Percentiles rank a stretch among this genome's conserved stretches.
Evolutionary conservation across 2,888 invertebrate species (phyloP).

Genomic region (Thereva unica): DNA sequence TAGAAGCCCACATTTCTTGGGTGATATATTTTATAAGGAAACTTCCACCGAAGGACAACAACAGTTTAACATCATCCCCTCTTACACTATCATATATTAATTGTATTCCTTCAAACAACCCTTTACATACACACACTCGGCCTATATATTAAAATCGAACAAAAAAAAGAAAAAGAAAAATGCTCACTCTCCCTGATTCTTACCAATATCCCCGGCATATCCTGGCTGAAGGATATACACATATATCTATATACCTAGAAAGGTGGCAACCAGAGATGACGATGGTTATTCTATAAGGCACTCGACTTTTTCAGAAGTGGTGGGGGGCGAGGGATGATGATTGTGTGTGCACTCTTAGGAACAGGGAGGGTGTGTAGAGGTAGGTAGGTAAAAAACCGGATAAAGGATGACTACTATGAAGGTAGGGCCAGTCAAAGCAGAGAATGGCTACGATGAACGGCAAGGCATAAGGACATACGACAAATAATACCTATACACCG

Average conservation of each 20-base stretch:
- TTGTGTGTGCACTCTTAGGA: slow-evolving; percentile 13
- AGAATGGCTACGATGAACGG: slow-evolving; percentile 23
- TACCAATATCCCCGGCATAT: background rate
- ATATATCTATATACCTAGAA: slow-evolving; percentile 11
- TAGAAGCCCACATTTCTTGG: too few species aligned
- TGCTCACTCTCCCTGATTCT: too few species aligned
- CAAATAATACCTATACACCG: slow-evolving; percentile 6
- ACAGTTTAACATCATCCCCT: too few species aligned
- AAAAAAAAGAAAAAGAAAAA: too few species aligned
- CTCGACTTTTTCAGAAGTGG: slow-evolving; percentile 8
- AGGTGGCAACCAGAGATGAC: slow-evolving; percentile 25
- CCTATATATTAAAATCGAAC: too few species aligned
- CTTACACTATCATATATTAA: too few species aligned
- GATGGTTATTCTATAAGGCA: slow-evolving; percentile 26
- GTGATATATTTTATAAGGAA: too few species aligned
- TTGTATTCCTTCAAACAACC: too few species aligned
- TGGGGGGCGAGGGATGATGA: background rate
- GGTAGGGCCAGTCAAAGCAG: slow-evolving; percentile 2
- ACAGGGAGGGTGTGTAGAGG: background rate
- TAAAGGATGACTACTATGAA: background rate
- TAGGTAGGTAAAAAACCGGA: background rate
- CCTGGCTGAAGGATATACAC: background rate
- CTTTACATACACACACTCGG: too few species aligned
- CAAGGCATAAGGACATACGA: slow-evolving; percentile 17
- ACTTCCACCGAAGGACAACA: too few species aligned